Evolutionary conservation across 2,797 vertebrate species (phyloP).

Genomic region (Ambastaia sidthimunki): DNA sequence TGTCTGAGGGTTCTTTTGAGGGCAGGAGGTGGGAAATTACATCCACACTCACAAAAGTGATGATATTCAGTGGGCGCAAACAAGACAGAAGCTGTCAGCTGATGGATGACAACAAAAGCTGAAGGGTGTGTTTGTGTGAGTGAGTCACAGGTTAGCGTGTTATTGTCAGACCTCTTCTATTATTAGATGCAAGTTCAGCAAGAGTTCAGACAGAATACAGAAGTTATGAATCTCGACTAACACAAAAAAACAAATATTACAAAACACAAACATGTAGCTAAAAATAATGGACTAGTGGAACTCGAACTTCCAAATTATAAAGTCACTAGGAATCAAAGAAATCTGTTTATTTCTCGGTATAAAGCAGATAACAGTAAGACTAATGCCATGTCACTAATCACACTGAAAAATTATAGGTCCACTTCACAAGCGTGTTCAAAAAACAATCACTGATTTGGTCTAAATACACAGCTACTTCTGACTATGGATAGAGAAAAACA

Average conservation of each 20-base stretch:
- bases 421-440: too few relatives aligned
- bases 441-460: too few relatives aligned
- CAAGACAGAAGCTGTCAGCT: constrained; percentile 16
- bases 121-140: constrained; percentile 23
- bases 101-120: constrained; percentile 17
- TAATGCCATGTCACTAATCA: too few relatives aligned
- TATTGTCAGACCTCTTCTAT: constrained; percentile 14
- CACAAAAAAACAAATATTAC: neutral
- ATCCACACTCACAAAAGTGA: neutral
- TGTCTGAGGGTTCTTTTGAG: constrained; percentile 30
- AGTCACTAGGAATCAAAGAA: neutral
- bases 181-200: constrained; percentile 31
- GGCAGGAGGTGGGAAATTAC: constrained; percentile 22
- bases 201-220: constrained; percentile 6
- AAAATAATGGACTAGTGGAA: too few relatives aligned
- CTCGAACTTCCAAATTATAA: neutral
- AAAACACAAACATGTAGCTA: too few relatives aligned
- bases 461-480: too few relatives aligned
- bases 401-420: too few relatives aligned
- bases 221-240: neutral
- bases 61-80: constrained; percentile 12
- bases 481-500: too few relatives aligned
- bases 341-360: neutral
- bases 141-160: constrained; percentile 12
- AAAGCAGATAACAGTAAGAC: neutral